Evolutionary conservation across 53 echinoderm and acorn worm genomes (phyloP).

Genomic region (Astropecten irregularis): DNA sequence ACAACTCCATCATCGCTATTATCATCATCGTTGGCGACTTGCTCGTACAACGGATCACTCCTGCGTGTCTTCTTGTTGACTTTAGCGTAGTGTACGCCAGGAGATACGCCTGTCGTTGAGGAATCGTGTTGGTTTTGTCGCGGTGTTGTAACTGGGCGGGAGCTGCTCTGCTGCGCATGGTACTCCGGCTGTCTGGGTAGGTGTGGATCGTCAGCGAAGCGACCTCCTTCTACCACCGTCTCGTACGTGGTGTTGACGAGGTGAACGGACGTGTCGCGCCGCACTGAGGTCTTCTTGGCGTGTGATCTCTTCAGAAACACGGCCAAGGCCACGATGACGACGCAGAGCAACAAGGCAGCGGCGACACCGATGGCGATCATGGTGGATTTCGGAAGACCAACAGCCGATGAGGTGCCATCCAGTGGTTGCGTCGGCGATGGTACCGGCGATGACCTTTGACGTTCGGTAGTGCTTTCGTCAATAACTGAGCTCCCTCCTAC

Average conservation of each 20-base stretch:
- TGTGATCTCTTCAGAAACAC: background rate
- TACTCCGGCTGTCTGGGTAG: background rate
- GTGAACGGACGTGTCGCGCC: conserved; percentile 18
- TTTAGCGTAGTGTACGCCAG: conserved; percentile 15
- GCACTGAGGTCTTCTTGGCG: background rate
- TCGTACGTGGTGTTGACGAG: conserved; percentile 44
- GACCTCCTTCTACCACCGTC: conserved; percentile 18
- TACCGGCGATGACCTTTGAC: background rate
- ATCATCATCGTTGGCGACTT: background rate
- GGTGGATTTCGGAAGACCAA: background rate
- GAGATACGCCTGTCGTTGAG: background rate
- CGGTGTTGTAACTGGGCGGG: no score
- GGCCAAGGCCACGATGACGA: background rate
- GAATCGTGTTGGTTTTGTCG: no score
- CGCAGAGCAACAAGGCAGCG: background rate
- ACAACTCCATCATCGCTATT: background rate
- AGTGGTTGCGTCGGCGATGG: background rate
- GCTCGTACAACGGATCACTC: conserved; percentile 1
- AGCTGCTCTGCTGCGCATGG: background rate
- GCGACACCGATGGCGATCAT: conserved; percentile 7
- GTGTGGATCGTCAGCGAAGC: conserved; percentile 2
- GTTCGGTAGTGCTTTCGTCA: no score
- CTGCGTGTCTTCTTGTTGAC: background rate
- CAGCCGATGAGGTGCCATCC: background rate
- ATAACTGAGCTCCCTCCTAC: no score